Base-by-base conservation (phyloP, 2,113 vertebrate genomes). In the Epinephelus fuscoguttatus region DNA sequence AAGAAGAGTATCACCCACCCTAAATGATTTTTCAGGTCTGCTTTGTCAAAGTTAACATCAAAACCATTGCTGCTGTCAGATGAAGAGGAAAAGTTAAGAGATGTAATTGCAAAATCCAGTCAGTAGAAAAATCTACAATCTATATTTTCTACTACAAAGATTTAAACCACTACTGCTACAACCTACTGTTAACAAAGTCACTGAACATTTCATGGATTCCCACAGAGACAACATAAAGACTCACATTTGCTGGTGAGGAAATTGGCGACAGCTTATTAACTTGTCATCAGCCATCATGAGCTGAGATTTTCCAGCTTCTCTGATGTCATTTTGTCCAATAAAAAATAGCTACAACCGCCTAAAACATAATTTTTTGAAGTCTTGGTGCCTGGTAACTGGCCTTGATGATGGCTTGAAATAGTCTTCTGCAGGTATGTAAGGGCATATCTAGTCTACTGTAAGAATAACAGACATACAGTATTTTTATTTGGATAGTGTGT, bases 401-500 rank as follows among this genome's bases (percentile, higher is more conserved):
- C 66, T 21, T 30, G 45, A 12, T 27, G 25, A 30, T 68, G 45
- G 15, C 47, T 68, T 52, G 25, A 19, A 50, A 19, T 68, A 12
- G n/a, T 17, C 17, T 50, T 68, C 17, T 68, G 66, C 6, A 6
- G 53, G 64, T 27, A 25, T 53, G 23, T 17, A 4, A 60, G 8
- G 57, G 23, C 27, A 42, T 60, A 73, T 76, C 52, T 62, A 47
- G 25, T 55, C 49, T 27, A 4, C 42, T 68, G 71, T n/a, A 18
- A 40, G 45, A 80, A 66, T 21, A 61, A 40, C 45, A 12, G 23
- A 25, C 18, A 11, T 11, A 4, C 47, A 23, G 30, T 63, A 33
- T 78, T 84, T 78, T 74, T 55, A 78, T 69, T 19, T 59, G 21
- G 47, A 60, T 1, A 27, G 27, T 70, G 62, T 84, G 82, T 84